These are phyloP conservation scores for Lordiphosa mommai DNA, from an alignment of 1,140 invertebrate species.

Conservation along the genomic window DNA sequence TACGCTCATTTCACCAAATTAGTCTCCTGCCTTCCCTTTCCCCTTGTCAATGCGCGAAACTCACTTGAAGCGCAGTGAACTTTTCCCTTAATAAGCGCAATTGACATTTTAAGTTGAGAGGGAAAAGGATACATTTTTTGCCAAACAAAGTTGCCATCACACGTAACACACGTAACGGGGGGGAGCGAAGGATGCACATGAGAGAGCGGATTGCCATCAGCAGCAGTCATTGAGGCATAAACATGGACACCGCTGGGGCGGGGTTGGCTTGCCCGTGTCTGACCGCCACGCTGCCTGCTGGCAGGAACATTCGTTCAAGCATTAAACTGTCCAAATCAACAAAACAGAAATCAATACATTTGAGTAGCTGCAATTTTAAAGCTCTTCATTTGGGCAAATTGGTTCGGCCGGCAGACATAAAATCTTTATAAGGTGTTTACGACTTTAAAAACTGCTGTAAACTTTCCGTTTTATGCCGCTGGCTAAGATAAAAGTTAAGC, in stretches of 20 bases:
- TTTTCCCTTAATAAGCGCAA: slow-evolving; percentile 62
- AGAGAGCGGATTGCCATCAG: background rate
- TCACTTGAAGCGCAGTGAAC: slow-evolving; percentile 47
- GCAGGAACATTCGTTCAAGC: slow-evolving; percentile 41
- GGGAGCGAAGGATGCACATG: slow-evolving; percentile 24
- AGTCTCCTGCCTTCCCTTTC: background rate
- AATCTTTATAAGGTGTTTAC: slow-evolving; percentile 68
- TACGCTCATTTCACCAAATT: too few relatives aligned
- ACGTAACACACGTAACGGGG: slow-evolving; percentile 1
- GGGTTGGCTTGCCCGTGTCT: background rate
- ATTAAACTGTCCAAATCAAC: slow-evolving; percentile 54
- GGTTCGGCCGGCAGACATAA: slow-evolving; percentile 40
- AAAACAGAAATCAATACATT: slow-evolving; percentile 48
- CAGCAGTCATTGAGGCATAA: slow-evolving; percentile 25
- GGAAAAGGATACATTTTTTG: slow-evolving; percentile 17
- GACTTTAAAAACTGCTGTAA: slow-evolving; percentile 61
- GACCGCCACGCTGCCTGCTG: background rate
- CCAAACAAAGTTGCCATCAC: slow-evolving; percentile 43
- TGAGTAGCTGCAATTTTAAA: slow-evolving; percentile 4
- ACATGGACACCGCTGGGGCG: slow-evolving; percentile 27
- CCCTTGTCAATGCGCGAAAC: slow-evolving; percentile 9
- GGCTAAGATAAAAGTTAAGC: slow-evolving; percentile 51
- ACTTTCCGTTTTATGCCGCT: slow-evolving; percentile 35
- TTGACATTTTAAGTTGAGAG: slow-evolving; percentile 48
- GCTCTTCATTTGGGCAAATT: background rate